Evolutionary conservation across 2,888 invertebrate genomes (phyloP), one percentile per base, ranked within the genome.

Genomic region (Unio delphinus): DNA sequence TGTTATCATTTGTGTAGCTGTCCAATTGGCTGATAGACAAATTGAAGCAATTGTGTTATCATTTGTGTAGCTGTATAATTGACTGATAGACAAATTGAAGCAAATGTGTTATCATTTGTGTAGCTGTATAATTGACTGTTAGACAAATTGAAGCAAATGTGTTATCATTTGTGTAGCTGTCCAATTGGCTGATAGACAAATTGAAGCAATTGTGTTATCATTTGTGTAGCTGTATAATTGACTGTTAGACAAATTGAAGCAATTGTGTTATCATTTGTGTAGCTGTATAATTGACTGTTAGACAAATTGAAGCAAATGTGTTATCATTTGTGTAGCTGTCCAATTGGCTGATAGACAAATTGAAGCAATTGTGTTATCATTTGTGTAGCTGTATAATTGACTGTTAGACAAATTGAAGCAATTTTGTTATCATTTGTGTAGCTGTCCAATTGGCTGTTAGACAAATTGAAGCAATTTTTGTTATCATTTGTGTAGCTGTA

Each of bases 1-100:
- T 94, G 94, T 1, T 98, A 98, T 84, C 97, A 98, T 89, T 96
- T 95, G 73, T 98, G 97, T 90, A 92, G 96, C 26, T 97, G 98
- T 86, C 91, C 26, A 94, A 93, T 59, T 98, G 98, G 89, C 90
- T 6, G 34, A 7, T 6, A 34, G 6, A 34, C 34, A 34, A 34
- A 34, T 34, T 34, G 7, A 34, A 34, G 6, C 7, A 5, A 34
- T 30, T 30, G 1, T 34, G 6, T 34, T 34, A 34, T 34, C 7
- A 34, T 34, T 45, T 45, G 45, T 1, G 11, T 78, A 90, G 90
- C 90, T 98, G 17, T 30, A 4, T 5, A 28, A 3, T 93, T 99
- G 98, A 98, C 94, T 99, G 70, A 92, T 94, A 34, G 98, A 98
- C 86, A 99, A 99, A 91, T 93, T 95, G 66, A 94, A 95, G 87